Conservation (phyloP, 2,113 vertebrate species). For the Ondatra zibethicus region DNA sequence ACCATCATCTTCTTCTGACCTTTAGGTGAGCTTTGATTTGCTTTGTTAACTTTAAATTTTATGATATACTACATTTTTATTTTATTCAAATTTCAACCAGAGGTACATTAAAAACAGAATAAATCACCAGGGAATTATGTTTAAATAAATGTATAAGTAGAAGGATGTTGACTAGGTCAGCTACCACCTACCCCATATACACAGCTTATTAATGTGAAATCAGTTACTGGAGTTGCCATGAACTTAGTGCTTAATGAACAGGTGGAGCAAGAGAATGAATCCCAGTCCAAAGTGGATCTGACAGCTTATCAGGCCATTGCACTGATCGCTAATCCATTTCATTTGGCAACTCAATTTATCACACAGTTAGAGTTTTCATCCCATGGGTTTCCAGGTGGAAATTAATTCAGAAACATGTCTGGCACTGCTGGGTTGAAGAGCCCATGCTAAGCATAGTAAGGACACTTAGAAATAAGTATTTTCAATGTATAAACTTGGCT, state of each 20-base stretch:
- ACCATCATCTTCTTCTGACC: slow-evolving; percentile 67
- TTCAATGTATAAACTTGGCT: slow-evolving; percentile 50
- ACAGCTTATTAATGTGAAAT: slow-evolving; percentile 87
- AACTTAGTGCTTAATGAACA: slow-evolving; percentile 89
- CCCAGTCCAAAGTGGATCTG: slow-evolving; percentile 87
- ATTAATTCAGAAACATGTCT: slow-evolving; percentile 83
- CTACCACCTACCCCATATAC: slow-evolving; percentile 79
- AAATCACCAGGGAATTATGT: slow-evolving; percentile 80
- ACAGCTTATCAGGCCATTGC: slow-evolving; percentile 87
- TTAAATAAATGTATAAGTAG: slow-evolving; percentile 79
- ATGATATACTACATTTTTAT: slow-evolving; percentile 73
- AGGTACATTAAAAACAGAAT: slow-evolving; percentile 79
- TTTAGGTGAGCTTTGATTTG: slow-evolving; percentile 75
- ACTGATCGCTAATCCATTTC: slow-evolving; percentile 90
- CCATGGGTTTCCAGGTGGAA: slow-evolving; percentile 82
- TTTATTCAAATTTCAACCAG: slow-evolving; percentile 78
- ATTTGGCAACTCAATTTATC: slow-evolving; percentile 90
- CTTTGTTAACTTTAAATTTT: slow-evolving; percentile 80
- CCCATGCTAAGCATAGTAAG: slow-evolving; percentile 79
- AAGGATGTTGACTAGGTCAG: slow-evolving; percentile 81
- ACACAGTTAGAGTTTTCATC: slow-evolving; percentile 84
- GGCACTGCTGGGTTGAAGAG: slow-evolving; percentile 73
- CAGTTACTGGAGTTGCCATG: slow-evolving; percentile 86
- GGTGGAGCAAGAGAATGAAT: slow-evolving; percentile 89
- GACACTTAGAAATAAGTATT: slow-evolving; percentile 70